phyloP scores from a whole-genome alignment of 2,888 invertebrate genomes.

The Drosophila siamana region DNA sequence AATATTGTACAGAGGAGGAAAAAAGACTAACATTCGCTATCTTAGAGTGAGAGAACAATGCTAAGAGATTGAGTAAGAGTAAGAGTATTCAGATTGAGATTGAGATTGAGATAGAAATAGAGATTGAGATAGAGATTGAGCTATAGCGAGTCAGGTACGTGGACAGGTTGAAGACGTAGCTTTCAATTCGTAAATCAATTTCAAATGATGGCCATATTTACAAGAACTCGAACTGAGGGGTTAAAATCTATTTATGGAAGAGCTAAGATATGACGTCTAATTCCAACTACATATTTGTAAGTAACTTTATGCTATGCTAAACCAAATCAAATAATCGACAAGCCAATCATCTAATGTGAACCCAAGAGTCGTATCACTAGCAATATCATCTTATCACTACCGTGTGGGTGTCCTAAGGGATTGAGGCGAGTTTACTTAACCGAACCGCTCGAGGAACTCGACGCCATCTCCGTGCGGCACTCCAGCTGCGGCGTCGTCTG shows the following conservation, averaged over 20 bases:
- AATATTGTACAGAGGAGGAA: slow-evolving; percentile 32
- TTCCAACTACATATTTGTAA: slow-evolving; percentile 43
- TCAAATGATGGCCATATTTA: slow-evolving; percentile 49
- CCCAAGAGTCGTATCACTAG: slow-evolving; percentile 31
- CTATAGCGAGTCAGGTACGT: slow-evolving; percentile 65
- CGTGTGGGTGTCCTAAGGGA: too few species aligned
- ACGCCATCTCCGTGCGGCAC: slow-evolving; percentile 48
- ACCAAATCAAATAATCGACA: slow-evolving; percentile 8
- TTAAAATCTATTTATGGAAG: slow-evolving; percentile 63
- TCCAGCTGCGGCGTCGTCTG: slow-evolving; percentile 64
- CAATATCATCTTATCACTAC: slow-evolving; percentile 39
- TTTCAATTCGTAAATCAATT: slow-evolving; percentile 47
- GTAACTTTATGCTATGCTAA: slow-evolving; percentile 42
- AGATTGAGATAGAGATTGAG: slow-evolving; percentile 18
- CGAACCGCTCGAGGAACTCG: slow-evolving; percentile 72
- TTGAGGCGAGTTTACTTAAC: slow-evolving; percentile 61
- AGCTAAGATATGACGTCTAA: slow-evolving; percentile 72
- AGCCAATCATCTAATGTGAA: slow-evolving; percentile 1
- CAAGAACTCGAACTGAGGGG: slow-evolving; percentile 43
- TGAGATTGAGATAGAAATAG: slow-evolving; percentile 20
- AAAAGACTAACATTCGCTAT: not conserved
- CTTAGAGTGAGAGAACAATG: not conserved
- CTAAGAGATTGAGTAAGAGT: not conserved
- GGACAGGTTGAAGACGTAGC: slow-evolving; percentile 74
- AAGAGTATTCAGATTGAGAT: slow-evolving; percentile 3